Percentiles rank a stretch among this genome's conserved stretches.
Evolutionary conservation across 2,888 invertebrate species (phyloP).

Genomic region (Sisyra nigra): DNA sequence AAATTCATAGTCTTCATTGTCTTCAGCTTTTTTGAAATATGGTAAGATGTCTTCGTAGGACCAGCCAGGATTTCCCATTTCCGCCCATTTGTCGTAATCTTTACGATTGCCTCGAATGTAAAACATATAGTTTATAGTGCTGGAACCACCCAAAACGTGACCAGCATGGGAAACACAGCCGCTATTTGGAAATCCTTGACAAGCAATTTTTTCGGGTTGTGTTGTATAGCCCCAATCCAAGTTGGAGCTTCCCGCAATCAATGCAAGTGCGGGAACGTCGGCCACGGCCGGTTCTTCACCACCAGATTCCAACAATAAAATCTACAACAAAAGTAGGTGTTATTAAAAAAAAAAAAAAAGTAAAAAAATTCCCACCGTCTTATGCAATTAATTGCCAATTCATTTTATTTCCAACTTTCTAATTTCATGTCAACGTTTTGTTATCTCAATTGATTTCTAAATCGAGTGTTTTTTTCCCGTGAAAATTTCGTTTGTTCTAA

Average conservation of each 20-base stretch:
- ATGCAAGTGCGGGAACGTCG: slow-evolving; percentile 46
- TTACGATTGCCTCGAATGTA: slow-evolving; percentile 39
- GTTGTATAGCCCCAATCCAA: slow-evolving; percentile 58
- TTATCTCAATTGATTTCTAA: too few relatives aligned
- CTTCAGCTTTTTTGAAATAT: slow-evolving; percentile 52
- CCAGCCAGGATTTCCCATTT: slow-evolving; percentile 44
- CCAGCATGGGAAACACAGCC: slow-evolving; percentile 43
- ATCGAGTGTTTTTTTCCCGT: too few relatives aligned
- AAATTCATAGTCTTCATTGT: slow-evolving; percentile 37
- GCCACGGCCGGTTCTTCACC: slow-evolving; percentile 48
- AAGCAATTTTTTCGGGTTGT: slow-evolving; percentile 42
- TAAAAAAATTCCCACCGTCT: background rate
- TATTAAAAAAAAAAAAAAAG: too few relatives aligned
- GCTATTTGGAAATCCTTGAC: slow-evolving; percentile 37
- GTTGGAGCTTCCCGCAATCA: slow-evolving; percentile 38
- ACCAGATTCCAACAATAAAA: slow-evolving; percentile 48
- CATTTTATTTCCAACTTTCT: too few relatives aligned
- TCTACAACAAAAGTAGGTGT: slow-evolving; percentile 26
- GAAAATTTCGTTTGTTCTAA: too few relatives aligned
- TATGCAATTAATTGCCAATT: too few relatives aligned
- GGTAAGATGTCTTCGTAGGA: slow-evolving; percentile 45
- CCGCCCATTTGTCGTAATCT: slow-evolving; percentile 50
- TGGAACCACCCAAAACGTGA: slow-evolving; percentile 50
- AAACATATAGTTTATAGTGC: slow-evolving; percentile 49
- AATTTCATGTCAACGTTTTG: too few relatives aligned